Base-by-base conservation (phyloP, 2,888 invertebrate genomes). In the Tridacna gigas region DNA sequence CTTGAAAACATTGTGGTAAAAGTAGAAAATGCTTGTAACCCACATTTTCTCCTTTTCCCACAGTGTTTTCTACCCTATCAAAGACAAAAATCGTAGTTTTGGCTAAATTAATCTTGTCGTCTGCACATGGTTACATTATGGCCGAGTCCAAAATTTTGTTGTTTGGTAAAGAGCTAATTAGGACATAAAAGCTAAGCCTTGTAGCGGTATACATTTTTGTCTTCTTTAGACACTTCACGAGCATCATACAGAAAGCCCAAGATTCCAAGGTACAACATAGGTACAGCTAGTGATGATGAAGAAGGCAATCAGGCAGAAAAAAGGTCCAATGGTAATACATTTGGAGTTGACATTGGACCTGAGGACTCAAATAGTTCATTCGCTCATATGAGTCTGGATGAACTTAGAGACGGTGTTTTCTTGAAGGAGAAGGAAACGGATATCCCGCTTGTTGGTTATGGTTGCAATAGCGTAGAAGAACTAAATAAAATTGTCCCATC, bases 231-330 rank as follows among this genome's bases (percentile, higher is more conserved):
- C 78, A 79, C 79, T 15, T 86, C 86, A 22, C 61, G 86, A 73
- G 86, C 86, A n/a, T 86, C 86, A 3, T 82, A 86, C 73, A 74
- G 86, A 51, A 86, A 86, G n/a, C 86, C 86, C 7, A 86, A 86
- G 37, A 82, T 80, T 0, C 86, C 86, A 15, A 25, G 86, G 45
- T 86, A 78, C 28, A 86, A 86, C 76, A 86, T 86, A 18, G 86
- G 86, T 37, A 82, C 75, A n/a, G 86, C 82, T 13, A 86, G 86
- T 73, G 86, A 86, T 73, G 86, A 86, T 22, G 86, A 86, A 47
- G 77, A 77, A 25, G 74, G 47, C 15, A 20, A 22, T 18, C 20
- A 22, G 22, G 26, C 37, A 28, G 65, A 37, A 25, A 61, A 18
- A 20, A 22, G 20, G 26, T 37, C 61, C 11, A 37, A 51, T 3